These are phyloP conservation scores for Platysteira castanea DNA, from an alignment of 2,113 vertebrate genomes.

Conservation along the genomic window DNA sequence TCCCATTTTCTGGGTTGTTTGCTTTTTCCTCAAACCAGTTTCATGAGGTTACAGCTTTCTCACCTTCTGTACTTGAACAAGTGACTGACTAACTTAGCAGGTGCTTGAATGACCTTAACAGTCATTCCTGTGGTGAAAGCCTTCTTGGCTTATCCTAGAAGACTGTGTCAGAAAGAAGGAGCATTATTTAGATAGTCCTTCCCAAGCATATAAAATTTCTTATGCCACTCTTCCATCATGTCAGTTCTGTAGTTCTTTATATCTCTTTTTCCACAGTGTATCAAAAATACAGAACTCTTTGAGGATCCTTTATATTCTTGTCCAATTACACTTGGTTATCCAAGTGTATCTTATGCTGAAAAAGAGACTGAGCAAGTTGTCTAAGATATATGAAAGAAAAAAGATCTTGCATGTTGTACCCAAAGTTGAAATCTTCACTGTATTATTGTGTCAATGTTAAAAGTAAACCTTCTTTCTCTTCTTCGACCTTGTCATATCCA, in stretches of 20 bases:
- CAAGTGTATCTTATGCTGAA: neutral
- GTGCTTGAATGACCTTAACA: neutral
- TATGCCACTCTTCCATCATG: neutral
- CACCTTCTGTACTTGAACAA: neutral
- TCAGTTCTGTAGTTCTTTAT: neutral
- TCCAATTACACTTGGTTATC: neutral
- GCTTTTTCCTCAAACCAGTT: neutral
- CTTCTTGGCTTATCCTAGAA: neutral
- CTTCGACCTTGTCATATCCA: accelerated
- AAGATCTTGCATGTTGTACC: neutral
- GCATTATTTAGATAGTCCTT: neutral
- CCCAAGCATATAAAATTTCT: neutral
- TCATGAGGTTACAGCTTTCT: neutral
- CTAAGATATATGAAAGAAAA: neutral
- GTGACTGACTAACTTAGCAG: neutral
- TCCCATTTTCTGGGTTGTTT: neutral
- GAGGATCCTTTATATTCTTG: neutral
- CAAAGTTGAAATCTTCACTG: neutral
- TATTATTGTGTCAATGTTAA: neutral
- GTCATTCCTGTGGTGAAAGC: neutral
- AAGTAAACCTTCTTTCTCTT: neutral
- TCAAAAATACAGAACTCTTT: neutral
- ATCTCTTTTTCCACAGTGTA: neutral
- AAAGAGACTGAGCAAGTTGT: neutral
- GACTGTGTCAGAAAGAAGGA: neutral